Evolutionary conservation across 2,113 vertebrate species (phyloP), one percentile per base, ranked within the genome.

Genomic region (Phalacrocorax pelagicus): DNA sequence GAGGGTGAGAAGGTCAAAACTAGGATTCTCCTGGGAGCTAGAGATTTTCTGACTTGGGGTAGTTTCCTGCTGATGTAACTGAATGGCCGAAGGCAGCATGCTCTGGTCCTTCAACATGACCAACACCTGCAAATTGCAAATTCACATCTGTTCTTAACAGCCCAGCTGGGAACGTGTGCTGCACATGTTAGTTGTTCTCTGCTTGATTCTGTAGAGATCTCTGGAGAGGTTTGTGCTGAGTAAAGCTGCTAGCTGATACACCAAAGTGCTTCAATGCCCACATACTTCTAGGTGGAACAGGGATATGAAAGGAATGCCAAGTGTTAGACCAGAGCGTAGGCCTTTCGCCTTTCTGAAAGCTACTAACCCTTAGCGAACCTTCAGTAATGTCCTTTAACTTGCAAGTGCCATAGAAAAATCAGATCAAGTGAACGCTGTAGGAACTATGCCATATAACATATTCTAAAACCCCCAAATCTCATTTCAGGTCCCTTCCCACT

Each of bases 271-370:
- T 87, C 59, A 58, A 5, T 47, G 30, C 55, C 46, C 57, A 12
- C 44, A 19, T 59, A 59, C 30, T 58, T 84, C 26, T 47, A 59
- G 36, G 51, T 74, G 38, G 42, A 86, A 66, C 32, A n/a, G 38
- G 16, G 29, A 6, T 87, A 65, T 85, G 91, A 87, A 77, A 66
- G 49, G 30, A 69, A 34, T 23, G 40, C 61, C 22, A 32, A n/a
- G 44, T 70, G 14, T 87, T 78, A 62, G 36, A 27, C 62, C 78
- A 47, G 36, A 62, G 27, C 15, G 36, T 40, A 70, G 34, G 36
- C 55, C 78, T 81, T 65, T 78, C 78, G 78, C 36, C 46, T 58
- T 80, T 61, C 65, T 91, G 69, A 89, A 87, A 93, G 63, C 29
- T n/a, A 19, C 26, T 73, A 29, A 77, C 40, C 27, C 70, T 74